Percentiles rank a stretch among this genome's conserved stretches.
phyloP scores from a whole-genome alignment of 2,113 vertebrate genomes.

The Osmerus mordax region DNA sequence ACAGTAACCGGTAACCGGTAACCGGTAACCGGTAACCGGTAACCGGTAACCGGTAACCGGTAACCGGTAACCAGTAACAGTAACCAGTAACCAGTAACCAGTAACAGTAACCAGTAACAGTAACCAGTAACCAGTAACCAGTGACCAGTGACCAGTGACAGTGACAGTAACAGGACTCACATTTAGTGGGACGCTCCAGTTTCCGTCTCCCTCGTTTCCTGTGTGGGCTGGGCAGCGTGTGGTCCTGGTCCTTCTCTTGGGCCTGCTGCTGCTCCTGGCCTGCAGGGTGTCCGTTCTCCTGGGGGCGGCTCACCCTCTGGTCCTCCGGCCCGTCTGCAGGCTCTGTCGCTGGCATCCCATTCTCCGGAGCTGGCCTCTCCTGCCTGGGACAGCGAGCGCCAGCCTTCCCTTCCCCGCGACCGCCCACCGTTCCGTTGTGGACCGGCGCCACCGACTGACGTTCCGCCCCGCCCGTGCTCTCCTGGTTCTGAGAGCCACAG shows the following conservation, averaged over 20 bases:
- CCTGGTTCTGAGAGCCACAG: slow-evolving; percentile 72
- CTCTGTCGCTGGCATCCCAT: slow-evolving; percentile 62
- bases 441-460: slow-evolving; percentile 73
- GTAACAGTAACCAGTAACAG: too few species aligned
- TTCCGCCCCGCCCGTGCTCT: slow-evolving; percentile 67
- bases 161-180: slow-evolving; percentile 65
- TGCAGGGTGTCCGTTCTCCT: slow-evolving; percentile 83
- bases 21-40: too few species aligned
- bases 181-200: slow-evolving; percentile 81
- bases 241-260: slow-evolving; percentile 76
- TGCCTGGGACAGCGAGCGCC: slow-evolving; percentile 60
- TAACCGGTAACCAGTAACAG: too few species aligned
- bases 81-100: too few species aligned
- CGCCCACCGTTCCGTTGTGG: slow-evolving; percentile 82
- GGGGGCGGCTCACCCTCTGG: slow-evolving; percentile 67
- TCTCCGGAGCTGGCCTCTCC: slow-evolving; percentile 76
- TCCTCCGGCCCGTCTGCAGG: slow-evolving; percentile 48
- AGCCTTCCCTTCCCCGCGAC: slow-evolving; percentile 58
- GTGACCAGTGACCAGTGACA: too few species aligned
- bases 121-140: too few species aligned
- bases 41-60: too few species aligned
- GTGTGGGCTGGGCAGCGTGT: slow-evolving; percentile 63
- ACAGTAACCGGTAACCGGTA: too few species aligned
- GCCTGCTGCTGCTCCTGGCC: slow-evolving; percentile 74
- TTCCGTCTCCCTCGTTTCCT: slow-evolving; percentile 85